Evolutionary conservation across 2,113 vertebrate genomes (phyloP).

Genomic region (Mormyrus iriodes): DNA sequence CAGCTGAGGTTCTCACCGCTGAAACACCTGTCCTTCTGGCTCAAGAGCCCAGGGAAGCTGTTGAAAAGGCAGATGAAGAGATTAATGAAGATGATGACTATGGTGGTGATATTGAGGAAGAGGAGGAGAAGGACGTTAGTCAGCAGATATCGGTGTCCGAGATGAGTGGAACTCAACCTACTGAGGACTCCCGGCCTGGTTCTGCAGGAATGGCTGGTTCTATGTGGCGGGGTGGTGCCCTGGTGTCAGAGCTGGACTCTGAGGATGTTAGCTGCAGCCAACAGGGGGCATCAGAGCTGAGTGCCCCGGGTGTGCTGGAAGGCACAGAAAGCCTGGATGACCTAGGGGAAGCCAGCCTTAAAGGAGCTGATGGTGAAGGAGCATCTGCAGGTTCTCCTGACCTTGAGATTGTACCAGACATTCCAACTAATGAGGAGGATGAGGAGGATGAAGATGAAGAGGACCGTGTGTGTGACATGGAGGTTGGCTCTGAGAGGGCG

Average conservation of each 20-base stretch:
- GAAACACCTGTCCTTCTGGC: slow-evolving; percentile 38
- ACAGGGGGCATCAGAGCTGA: slow-evolving; percentile 63
- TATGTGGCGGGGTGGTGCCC: slow-evolving; percentile 45
- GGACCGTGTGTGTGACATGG: slow-evolving; percentile 57
- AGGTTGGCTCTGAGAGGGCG: slow-evolving; percentile 53
- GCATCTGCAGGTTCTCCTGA: slow-evolving; percentile 60
- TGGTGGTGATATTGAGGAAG: slow-evolving; percentile 47
- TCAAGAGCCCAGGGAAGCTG: slow-evolving; percentile 54
- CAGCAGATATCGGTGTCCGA: slow-evolving; percentile 44
- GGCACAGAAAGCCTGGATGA: slow-evolving; percentile 68
- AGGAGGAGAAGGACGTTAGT: slow-evolving; percentile 50
- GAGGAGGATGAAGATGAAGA: slow-evolving; percentile 49
- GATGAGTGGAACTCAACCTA: slow-evolving; percentile 68
- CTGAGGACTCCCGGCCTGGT: slow-evolving; percentile 46
- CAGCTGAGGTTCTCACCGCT: slow-evolving; percentile 32
- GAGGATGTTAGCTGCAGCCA: slow-evolving; percentile 69
- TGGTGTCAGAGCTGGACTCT: slow-evolving; percentile 64
- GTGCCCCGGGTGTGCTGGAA: slow-evolving; percentile 65
- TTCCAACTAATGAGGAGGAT: slow-evolving; percentile 58
- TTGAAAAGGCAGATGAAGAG: slow-evolving; percentile 68
- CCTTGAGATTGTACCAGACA: slow-evolving; percentile 63
- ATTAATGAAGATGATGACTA: slow-evolving; percentile 59
- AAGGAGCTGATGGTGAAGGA: slow-evolving; percentile 53
- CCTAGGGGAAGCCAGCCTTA: slow-evolving; percentile 61
- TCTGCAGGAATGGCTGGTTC: slow-evolving; percentile 41